phyloP scores from a whole-genome alignment of 30 jellyfish, hydroid and myxozoan species.

The Rhopilema esculentum region DNA sequence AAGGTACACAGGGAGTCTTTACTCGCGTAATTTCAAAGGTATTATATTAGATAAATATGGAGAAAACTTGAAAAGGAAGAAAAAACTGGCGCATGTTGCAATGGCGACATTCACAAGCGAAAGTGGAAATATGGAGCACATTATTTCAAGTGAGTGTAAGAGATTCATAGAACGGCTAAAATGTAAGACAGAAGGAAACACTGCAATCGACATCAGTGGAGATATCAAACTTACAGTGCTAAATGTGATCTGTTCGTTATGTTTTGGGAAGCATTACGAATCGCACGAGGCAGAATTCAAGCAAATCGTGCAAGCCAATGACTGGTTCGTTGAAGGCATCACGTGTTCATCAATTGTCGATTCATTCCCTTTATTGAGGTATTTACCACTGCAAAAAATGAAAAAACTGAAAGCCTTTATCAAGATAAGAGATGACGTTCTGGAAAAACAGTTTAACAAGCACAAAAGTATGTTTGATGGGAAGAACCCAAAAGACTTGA shows the following conservation, averaged over 20 bases:
- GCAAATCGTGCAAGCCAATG: conserved; percentile 29
- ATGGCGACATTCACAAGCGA: conserved; percentile 9
- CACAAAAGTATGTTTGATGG: conserved; percentile 32
- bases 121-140: conserved; percentile 5
- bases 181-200: not conserved
- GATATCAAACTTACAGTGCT: conserved; percentile 45
- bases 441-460: conserved; percentile 40
- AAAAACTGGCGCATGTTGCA: conserved; percentile 62
- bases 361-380: conserved; percentile 39
- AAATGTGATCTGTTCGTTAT: conserved; percentile 49
- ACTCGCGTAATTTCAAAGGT: conserved; percentile 45
- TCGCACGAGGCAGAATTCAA: conserved; percentile 36
- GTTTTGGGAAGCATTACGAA: conserved; percentile 59
- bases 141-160: conserved; percentile 30
- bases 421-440: conserved; percentile 40
- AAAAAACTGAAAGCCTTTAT: conserved; percentile 29
- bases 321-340: conserved; percentile 42
- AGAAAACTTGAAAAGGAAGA: conserved; percentile 24
- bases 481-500: conserved; percentile 36
- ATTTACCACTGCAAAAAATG: conserved; percentile 42
- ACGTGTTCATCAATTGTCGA: conserved; percentile 31
- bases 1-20: conserved; percentile 36
- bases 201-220: too few species aligned
- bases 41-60: conserved; percentile 48
- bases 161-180: conserved; percentile 29